Conservation (phyloP, 2,888 invertebrate species). For the Nowickia ferox region DNA sequence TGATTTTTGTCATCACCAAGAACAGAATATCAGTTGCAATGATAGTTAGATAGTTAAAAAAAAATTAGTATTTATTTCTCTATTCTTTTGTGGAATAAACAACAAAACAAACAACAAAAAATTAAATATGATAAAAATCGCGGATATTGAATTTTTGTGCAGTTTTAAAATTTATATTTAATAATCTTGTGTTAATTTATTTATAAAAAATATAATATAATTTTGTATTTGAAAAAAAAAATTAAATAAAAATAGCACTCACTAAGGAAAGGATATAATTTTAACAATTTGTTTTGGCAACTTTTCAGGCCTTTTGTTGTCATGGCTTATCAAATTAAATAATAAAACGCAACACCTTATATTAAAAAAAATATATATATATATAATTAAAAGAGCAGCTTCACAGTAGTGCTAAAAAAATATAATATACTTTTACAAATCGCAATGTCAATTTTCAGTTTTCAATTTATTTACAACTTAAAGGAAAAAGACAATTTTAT, state of each 20-base stretch:
- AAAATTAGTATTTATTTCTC: background rate
- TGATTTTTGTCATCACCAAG: constrained; percentile 46
- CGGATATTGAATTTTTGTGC: too few species aligned
- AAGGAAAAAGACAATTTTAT: too few species aligned
- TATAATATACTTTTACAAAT: too few species aligned
- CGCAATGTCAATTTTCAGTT: too few species aligned
- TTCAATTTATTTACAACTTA: too few species aligned
- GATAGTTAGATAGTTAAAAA: background rate
- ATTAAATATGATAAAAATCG: background rate
- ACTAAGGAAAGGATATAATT: background rate
- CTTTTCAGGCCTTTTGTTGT: constrained; percentile 36
- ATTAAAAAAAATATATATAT: too few species aligned
- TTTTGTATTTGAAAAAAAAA: constrained; percentile 54
- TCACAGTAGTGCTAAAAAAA: background rate
- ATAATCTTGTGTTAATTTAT: background rate
- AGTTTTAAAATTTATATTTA: background rate
- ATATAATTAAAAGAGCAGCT: background rate
- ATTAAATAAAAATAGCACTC: constrained; percentile 28
- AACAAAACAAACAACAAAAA: background rate
- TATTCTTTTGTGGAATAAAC: constrained; percentile 12
- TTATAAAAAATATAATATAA: constrained; percentile 24
- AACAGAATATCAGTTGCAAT: constrained; percentile 12
- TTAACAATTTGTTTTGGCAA: constrained; percentile 60
- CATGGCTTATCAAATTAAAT: constrained; percentile 45
- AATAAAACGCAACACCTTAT: background rate